phyloP scores from a whole-genome alignment of 2,113 vertebrate genomes.

The Pitta sordida region DNA sequence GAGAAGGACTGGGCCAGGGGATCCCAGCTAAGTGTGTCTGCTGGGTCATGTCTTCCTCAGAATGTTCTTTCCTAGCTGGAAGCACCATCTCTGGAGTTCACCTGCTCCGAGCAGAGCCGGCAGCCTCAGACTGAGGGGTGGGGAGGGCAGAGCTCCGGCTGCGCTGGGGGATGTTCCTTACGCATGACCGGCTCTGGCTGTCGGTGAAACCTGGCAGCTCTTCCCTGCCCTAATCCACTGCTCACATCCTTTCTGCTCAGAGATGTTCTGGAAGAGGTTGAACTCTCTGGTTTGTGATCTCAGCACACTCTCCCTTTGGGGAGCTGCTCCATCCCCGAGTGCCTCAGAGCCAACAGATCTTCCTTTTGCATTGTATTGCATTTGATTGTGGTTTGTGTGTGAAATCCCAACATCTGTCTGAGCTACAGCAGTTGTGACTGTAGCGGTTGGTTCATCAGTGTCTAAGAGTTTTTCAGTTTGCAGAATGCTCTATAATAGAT shows the following conservation, averaged over 20 bases:
- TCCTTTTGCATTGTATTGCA: background rate
- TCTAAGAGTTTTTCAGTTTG: background rate
- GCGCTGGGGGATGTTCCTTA: background rate
- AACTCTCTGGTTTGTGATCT: background rate
- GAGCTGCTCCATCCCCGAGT: background rate
- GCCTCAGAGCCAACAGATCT: fast-evolving
- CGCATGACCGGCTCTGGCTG: background rate
- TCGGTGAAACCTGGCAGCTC: background rate
- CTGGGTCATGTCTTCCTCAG: background rate
- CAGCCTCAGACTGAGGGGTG: background rate
- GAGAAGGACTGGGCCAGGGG: background rate
- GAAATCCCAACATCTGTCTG: background rate
- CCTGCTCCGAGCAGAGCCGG: background rate
- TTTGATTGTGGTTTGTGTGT: background rate
- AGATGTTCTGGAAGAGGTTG: background rate
- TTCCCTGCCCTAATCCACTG: background rate
- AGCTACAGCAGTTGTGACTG: background rate
- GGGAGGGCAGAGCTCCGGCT: background rate
- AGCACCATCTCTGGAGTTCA: background rate
- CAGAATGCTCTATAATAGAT: background rate
- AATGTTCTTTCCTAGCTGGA: background rate
- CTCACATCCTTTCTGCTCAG: background rate
- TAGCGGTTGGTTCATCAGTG: background rate
- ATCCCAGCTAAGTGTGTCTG: background rate
- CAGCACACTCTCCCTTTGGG: background rate